These are phyloP conservation scores for Notoglanidium macrostoma DNA, from an alignment of 2,797 vertebrate genomes.

Conservation along the genomic window DNA sequence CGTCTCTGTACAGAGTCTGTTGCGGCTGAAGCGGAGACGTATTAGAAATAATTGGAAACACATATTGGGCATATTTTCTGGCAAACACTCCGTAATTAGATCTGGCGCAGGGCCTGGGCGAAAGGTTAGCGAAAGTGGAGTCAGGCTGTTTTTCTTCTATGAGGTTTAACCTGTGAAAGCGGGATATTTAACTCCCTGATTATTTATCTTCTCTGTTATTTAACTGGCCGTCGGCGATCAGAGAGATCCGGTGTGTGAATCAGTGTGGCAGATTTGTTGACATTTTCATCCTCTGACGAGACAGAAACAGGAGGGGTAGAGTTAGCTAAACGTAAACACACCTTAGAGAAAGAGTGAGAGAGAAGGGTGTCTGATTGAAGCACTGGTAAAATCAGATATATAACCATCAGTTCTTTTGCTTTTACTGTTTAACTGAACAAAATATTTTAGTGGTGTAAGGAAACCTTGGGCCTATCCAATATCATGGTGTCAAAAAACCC, in stretches of 20 bases:
- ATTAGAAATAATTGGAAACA: constrained; percentile 48
- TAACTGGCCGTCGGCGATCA: constrained; percentile 36
- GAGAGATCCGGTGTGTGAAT: constrained; percentile 22
- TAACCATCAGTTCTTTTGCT: constrained; percentile 30
- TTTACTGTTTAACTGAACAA: neutral
- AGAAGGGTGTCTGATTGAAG: neutral
- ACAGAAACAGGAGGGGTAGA: constrained; percentile 12
- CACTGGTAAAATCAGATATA: constrained; percentile 28
- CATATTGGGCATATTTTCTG: constrained; percentile 47
- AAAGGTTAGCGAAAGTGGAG: constrained; percentile 45
- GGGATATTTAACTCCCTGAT: constrained; percentile 47
- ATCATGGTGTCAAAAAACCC: neutral
- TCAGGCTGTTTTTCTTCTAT: constrained; percentile 46
- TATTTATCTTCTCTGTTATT: constrained; percentile 46
- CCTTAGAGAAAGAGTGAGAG: neutral
- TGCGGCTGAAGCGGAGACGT: constrained; percentile 34
- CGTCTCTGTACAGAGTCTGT: constrained; percentile 4
- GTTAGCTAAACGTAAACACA: constrained; percentile 45
- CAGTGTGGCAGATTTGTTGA: constrained; percentile 37
- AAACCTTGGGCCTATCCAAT: neutral
- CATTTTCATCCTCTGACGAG: constrained; percentile 39
- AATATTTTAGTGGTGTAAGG: neutral
- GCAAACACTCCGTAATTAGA: constrained; percentile 54
- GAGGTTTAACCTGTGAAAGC: constrained; percentile 28
- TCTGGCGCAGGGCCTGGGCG: constrained; percentile 30